Conservation (phyloP, 1,140 invertebrate species). For the Zaprionus lachaisei region DNA sequence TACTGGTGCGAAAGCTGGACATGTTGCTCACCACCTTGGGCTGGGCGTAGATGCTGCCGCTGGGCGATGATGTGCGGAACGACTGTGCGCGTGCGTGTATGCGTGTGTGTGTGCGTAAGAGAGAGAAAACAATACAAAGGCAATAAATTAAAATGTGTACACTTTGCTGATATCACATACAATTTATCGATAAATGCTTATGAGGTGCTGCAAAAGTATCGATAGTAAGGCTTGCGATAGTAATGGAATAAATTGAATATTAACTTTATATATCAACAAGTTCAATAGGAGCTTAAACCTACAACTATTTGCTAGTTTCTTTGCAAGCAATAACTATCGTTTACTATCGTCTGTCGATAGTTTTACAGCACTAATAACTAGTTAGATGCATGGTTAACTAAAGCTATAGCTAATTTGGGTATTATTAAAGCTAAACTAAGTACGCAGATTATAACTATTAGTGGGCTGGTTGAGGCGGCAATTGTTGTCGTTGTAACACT, state of each 20-base stretch:
- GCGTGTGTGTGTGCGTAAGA: conserved; percentile 25
- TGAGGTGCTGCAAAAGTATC: not conserved
- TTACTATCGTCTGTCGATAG: conserved; percentile 4
- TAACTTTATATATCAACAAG: not conserved
- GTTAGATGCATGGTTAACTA: conserved; percentile 33
- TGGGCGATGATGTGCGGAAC: conserved; percentile 80
- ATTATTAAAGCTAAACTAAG: conserved; percentile 30
- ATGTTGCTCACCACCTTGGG: conserved; percentile 81
- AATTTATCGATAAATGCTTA: not conserved
- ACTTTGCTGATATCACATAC: not conserved
- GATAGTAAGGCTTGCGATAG: not conserved
- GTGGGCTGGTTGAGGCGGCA: conserved; percentile 10
- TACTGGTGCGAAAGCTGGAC: conserved; percentile 82
- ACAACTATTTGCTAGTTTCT: not conserved
- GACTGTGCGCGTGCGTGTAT: conserved; percentile 54
- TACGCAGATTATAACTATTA: conserved; percentile 36
- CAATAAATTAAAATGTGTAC: conserved; percentile 55
- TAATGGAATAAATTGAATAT: not conserved
- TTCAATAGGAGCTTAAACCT: not conserved
- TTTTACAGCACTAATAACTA: conserved; percentile 10
- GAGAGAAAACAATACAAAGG: conserved; percentile 41
- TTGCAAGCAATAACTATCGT: not conserved
- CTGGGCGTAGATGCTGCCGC: conserved; percentile 80
- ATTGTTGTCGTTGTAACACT: conserved; percentile 11
- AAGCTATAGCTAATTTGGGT: conserved; percentile 21